Evolutionary conservation across 2,888 invertebrate species (phyloP), one percentile per base, ranked within the genome.

Genomic region (Marronus borbonicus): DNA sequence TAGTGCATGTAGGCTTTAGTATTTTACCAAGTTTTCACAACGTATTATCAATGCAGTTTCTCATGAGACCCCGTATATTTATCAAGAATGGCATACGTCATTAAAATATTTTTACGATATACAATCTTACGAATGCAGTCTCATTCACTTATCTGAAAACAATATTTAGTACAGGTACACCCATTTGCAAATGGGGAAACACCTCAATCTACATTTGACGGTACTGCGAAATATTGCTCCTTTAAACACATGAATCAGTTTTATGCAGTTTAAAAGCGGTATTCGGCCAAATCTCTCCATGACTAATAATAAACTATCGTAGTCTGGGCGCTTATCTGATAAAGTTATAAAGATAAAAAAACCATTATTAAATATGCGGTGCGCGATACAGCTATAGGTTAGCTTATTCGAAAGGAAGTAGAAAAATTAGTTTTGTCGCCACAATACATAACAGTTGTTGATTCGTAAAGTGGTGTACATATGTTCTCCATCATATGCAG

Each of bases 311-410:
- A 12, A 14, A 70, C 70, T 58, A 70, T 31, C 36, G 17, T 70
- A 70, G 70, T 70, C 70, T 24, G 1, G 50, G 12, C 8, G 44
- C 44, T 70, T 70, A 70, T 70, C 70, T 70, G 70, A 70, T 70
- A 70, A 70, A 70, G 70, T 70, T 70, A 3, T 24, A 58, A 17
- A 70, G 70, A 70, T 70, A 70, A 70, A 70, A 3, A 68, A 24
- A 70, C 36, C 17, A 58, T 70, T 70, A 70, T 70, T 68, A 68
- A 68, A 58, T 20, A 31, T 28, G 20, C 69, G 24, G 12, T 17
- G 44, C 17, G 12, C 58, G 70, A 58, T 70, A 17, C 17, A 7
- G 70, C n/a, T 58, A 20, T 24, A 55, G 17, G 31, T 52, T 70
- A 20, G 50, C 58, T 20, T 28, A 17, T 39, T 10, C 39, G 66